phyloP scores from a whole-genome alignment of 1,140 invertebrate species.

The Sesamia nonagrioides region DNA sequence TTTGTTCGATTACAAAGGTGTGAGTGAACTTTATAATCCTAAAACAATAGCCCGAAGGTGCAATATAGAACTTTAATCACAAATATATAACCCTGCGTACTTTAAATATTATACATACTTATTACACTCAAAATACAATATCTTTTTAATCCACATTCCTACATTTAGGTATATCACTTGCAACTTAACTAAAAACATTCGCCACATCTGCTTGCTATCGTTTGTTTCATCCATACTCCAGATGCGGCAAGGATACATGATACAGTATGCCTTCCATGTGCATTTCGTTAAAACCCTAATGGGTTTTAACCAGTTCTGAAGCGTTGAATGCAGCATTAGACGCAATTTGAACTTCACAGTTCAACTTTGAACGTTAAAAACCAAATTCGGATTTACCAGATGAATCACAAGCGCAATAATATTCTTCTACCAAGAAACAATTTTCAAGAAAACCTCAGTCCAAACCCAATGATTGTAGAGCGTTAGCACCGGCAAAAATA shows the following conservation, averaged over 20 bases:
- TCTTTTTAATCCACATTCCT: too few species aligned
- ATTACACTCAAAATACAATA: too few species aligned
- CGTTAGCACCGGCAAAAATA: slow-evolving; percentile 21
- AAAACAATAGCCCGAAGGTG: slow-evolving; percentile 11
- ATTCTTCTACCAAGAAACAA: neutral
- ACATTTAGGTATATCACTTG: neutral
- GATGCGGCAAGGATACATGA: neutral
- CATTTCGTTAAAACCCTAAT: neutral
- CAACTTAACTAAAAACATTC: neutral
- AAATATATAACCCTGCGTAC: neutral
- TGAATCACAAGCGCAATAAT: neutral
- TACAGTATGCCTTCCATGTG: neutral
- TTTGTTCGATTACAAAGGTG: slow-evolving; percentile 35
- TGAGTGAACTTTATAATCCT: slow-evolving; percentile 5
- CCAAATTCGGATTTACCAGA: neutral
- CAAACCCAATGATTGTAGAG: neutral
- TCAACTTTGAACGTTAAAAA: neutral
- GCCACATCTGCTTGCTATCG: neutral
- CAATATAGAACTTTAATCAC: neutral
- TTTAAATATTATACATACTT: too few species aligned
- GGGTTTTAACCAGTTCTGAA: too few species aligned
- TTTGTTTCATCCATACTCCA: slow-evolving; percentile 15
- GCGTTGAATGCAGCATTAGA: neutral
- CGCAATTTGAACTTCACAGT: neutral
- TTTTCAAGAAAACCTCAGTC: neutral